phyloP scores from a whole-genome alignment of 1,140 invertebrate species.

The Listronotus oregonensis region DNA sequence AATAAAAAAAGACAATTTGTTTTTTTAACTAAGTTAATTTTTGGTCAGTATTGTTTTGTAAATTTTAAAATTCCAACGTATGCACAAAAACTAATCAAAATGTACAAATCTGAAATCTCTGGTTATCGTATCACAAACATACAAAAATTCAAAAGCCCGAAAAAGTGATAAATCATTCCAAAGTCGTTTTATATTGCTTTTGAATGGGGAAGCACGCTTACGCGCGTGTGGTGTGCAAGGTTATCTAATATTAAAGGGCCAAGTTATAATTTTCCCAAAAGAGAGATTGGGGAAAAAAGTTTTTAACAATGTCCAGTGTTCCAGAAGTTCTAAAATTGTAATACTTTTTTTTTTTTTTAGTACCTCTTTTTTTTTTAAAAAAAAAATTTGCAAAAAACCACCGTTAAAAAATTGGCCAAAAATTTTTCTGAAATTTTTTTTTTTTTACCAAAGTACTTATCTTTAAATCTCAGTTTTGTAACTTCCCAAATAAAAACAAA shows the following conservation, averaged over 20 bases:
- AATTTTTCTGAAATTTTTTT: no score
- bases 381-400: no score
- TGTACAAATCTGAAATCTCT: slow-evolving; percentile 8
- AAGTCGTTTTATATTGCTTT: slow-evolving; percentile 31
- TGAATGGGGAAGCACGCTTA: slow-evolving; percentile 25
- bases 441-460: no score
- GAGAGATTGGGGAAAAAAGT: slow-evolving; percentile 28
- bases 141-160: slow-evolving; percentile 6
- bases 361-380: no score
- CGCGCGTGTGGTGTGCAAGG: slow-evolving; percentile 25
- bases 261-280: slow-evolving; percentile 26
- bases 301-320: slow-evolving; percentile 17
- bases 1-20: no score
- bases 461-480: no score
- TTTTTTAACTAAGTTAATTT: no score
- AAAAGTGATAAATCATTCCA: slow-evolving; percentile 28
- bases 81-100: background rate
- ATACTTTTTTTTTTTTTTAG: no score
- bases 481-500: no score
- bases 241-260: slow-evolving; percentile 34
- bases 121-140: slow-evolving; percentile 30
- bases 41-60: no score
- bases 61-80: no score
- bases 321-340: slow-evolving; percentile 7
- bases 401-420: no score